Percentiles rank a stretch among this genome's conserved stretches.
phyloP scores from a whole-genome alignment of 2,888 invertebrate genomes.

The Xylota segnis region DNA sequence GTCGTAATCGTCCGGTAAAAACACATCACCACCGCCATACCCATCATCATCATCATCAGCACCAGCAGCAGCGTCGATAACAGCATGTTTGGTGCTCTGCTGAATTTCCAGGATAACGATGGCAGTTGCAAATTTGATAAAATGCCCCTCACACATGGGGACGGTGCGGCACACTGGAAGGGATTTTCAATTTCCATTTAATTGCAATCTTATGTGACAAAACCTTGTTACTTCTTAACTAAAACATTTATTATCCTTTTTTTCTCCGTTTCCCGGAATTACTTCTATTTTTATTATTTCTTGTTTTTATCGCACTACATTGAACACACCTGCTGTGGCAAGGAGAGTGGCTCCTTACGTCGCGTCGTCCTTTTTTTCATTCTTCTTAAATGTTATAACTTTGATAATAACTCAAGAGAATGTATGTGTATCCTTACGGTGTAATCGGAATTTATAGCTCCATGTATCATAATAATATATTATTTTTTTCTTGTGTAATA shows the following conservation, averaged over 20 bases:
- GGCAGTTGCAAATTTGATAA: slow-evolving; percentile 60
- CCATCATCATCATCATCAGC: slow-evolving; percentile 48
- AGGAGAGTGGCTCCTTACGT: slow-evolving; percentile 40
- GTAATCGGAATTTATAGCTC: slow-evolving; percentile 73
- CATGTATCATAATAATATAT: slow-evolving; percentile 75
- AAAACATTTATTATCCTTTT: slow-evolving; percentile 19
- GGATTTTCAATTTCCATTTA: slow-evolving; percentile 65
- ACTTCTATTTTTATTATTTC: slow-evolving; percentile 38
- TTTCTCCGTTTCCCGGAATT: background rate
- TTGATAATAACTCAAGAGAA: slow-evolving; percentile 72
- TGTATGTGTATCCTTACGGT: slow-evolving; percentile 64
- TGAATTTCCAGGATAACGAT: slow-evolving; percentile 43
- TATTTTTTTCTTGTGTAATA: slow-evolving; percentile 48
- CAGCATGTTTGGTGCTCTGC: slow-evolving; percentile 36
- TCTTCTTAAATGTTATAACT: slow-evolving; percentile 74
- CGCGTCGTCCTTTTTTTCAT: slow-evolving; percentile 48
- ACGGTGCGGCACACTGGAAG: too few species aligned
- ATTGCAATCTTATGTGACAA: slow-evolving; percentile 36
- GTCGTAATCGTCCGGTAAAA: slow-evolving; percentile 53
- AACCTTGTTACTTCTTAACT: slow-evolving; percentile 17
- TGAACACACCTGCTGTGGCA: slow-evolving; percentile 66
- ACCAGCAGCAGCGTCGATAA: slow-evolving; percentile 51
- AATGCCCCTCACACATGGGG: too few species aligned
- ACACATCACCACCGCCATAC: slow-evolving; percentile 44
- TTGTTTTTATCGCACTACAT: slow-evolving; percentile 50